Base-by-base conservation (phyloP, 1,140 invertebrate genomes). In the Laupala kohalensis region DNA sequence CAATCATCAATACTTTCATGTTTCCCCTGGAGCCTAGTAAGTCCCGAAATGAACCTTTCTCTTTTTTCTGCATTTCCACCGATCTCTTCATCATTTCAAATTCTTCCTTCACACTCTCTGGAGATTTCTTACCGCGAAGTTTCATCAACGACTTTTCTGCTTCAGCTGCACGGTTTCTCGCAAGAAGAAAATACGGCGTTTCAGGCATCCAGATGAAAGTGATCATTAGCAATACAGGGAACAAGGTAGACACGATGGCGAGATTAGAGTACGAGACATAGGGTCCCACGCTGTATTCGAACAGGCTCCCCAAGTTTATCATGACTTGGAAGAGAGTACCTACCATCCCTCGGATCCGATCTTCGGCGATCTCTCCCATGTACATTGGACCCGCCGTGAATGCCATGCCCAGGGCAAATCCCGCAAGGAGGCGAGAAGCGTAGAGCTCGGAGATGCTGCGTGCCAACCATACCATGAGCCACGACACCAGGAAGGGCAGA, bases 191-290 rank as follows among this genome's bases (percentile, higher is more conserved):
- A 74, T 92, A 88, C 0, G 92, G 91, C 12, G 91, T 91, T 80
- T 94, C 92, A 0, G 92, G 91, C 83, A 92, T 87, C 75, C 85
- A 87, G 53, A 81, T 81, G 77, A 91, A 89, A 2, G 84, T 85
- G 0, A 88, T 72, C 15, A 89, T 81, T 73, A 89, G 87, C 3
- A 88, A 73, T 0, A 87, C 77, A 0, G 88, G 83, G 25, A 88
- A 78, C 0, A 82, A 76, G 27, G 87, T 81, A 73, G 85, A 86
- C 78, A 2, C 9, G 12, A 68, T 37, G 0, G 86, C 85, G 19
- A 86, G 83, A 0, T 84, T 80, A 25, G 84, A 80, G 68, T 86
- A 85, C 19, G 84, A 84, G 0, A 86, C 82, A 70, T 84, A 86
- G 2, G 86, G 81, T 3, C 90, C 90, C 70, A 90, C 82, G 53